These are phyloP conservation scores for Piprites chloris DNA, from an alignment of 2,113 vertebrate genomes.

Conservation along the genomic window DNA sequence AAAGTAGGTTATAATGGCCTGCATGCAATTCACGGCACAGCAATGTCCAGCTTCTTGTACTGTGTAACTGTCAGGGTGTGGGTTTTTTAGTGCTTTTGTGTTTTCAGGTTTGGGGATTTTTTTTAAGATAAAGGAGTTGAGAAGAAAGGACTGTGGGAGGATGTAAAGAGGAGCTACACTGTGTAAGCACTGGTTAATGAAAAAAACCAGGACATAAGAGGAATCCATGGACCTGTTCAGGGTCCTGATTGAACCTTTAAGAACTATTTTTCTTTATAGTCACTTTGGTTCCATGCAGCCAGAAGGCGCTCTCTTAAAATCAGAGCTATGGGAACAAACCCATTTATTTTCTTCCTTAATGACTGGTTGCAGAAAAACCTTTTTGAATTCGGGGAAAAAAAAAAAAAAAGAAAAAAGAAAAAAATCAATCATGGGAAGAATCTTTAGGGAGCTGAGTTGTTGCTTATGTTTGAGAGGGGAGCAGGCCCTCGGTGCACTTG, in stretches of 20 bases:
- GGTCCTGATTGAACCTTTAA: background rate
- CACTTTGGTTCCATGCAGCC: background rate
- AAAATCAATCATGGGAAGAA: background rate
- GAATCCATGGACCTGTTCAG: rapidly evolving
- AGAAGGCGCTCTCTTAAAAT: background rate
- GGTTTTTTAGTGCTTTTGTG: background rate
- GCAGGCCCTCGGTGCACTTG: rapidly evolving
- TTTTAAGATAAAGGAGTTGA: background rate
- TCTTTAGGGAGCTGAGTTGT: background rate
- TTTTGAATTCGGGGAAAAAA: background rate
- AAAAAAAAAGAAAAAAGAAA: no score
- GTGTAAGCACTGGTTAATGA: background rate
- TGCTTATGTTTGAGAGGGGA: background rate
- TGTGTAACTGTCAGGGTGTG: background rate
- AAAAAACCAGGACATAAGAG: background rate
- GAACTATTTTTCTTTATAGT: rapidly evolving
- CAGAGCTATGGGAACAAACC: background rate
- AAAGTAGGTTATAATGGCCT: background rate
- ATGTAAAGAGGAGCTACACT: background rate
- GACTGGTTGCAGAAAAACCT: background rate
- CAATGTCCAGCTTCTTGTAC: background rate
- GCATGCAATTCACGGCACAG: background rate
- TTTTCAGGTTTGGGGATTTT: background rate
- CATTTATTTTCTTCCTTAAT: background rate
- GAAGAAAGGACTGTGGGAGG: background rate